Evolutionary conservation across 2,888 invertebrate species (phyloP), one percentile per base, ranked within the genome.

Genomic region (Xestia ashworthii): DNA sequence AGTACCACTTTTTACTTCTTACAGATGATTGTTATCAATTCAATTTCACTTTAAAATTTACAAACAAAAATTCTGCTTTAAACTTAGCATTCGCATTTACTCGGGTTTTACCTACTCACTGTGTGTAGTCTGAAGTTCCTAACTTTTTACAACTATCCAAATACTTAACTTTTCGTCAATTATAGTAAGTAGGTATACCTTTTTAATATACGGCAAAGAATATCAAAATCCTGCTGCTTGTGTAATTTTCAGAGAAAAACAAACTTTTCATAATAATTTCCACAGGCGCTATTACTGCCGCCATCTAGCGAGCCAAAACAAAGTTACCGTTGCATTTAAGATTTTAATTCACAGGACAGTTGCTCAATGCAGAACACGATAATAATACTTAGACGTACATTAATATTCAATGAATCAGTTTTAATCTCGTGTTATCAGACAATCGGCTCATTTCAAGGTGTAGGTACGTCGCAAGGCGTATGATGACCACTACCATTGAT

Each of bases 381-480:
- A 77, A 67, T 80, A 89, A 84, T 81, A 82, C 82, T 79, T 75
- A 84, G 74, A 71, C 66, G 46, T 72, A 82, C 81, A 87, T 87
- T 89, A 87, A 87, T 88, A 89, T 88, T 91, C 87, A 88, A 86
- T 88, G 83, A 88, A 86, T 86, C 73, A 55, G 82, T 87, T 84
- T 85, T 90, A 87, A 87, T 89, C 87, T 88, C 68, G 38, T 60
- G 60, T 80, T 89, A 90, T 91, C 89, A 73, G 81, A 84, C 88
- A 85, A 92, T 92, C 91, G 85, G 83, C 84, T 81, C 71, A 84
- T 85, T 89, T 89, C 90, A 89, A 92, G 90, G 91, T 89, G 89
- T n/a, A n/a, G n/a, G n/a, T 90, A 92, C 89, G 86, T 88, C 89
- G 84, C 83, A 82, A 84, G 81, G 82, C 89, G 84, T 88, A 85